phyloP scores from a whole-genome alignment of 2,113 vertebrate species.

The Zosterops borbonicus region DNA sequence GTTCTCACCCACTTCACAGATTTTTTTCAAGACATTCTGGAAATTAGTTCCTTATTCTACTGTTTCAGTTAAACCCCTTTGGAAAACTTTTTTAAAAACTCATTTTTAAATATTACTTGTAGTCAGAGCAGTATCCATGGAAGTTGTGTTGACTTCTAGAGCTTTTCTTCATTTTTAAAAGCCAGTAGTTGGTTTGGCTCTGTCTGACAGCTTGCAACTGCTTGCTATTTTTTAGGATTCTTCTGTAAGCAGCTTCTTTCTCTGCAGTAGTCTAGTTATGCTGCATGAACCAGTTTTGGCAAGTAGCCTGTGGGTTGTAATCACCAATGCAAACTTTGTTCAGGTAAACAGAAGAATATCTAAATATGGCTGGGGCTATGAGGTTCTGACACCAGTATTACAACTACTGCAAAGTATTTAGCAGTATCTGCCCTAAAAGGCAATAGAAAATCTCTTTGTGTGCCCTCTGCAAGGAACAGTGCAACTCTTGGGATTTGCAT shows the following conservation, averaged over 20 bases:
- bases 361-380: background rate
- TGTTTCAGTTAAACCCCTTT: background rate
- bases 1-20: background rate
- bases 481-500: fast-evolving
- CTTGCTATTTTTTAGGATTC: background rate
- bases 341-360: background rate
- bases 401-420: background rate
- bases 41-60: background rate
- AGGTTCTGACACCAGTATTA: background rate
- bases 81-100: background rate
- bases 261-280: background rate
- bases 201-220: background rate
- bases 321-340: background rate
- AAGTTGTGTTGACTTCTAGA: background rate
- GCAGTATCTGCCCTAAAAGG: background rate
- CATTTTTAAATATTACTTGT: background rate
- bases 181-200: background rate
- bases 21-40: background rate
- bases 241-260: background rate
- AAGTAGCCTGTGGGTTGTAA: background rate
- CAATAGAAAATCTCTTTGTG: background rate
- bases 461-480: background rate
- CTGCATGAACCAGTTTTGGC: background rate
- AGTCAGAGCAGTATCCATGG: background rate
- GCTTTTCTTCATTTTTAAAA: background rate